Conservation (phyloP, 2,888 invertebrate genomes). For the Watsonalla binaria region DNA sequence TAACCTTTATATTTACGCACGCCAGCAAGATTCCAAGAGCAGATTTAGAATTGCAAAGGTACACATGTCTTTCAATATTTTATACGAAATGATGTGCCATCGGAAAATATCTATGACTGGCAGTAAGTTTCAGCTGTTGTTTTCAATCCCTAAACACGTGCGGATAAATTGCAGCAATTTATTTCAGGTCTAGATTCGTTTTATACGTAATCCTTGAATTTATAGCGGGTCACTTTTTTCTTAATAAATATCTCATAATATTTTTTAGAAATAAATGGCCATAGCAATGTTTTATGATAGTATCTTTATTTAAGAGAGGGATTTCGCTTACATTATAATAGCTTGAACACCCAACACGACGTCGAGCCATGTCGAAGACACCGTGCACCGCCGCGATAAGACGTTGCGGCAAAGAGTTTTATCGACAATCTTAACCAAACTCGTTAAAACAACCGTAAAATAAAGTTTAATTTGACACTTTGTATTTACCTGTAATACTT, state of each 20-base stretch:
- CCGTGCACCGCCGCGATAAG: constrained; percentile 51
- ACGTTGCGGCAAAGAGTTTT: constrained; percentile 51
- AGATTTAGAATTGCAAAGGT: not conserved
- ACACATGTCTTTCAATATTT: not conserved
- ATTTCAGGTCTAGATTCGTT: not conserved
- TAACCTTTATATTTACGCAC: not conserved
- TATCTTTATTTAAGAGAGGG: no score
- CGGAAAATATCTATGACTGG: not conserved
- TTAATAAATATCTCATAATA: no score
- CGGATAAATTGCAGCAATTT: not conserved
- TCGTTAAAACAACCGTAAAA: constrained; percentile 61
- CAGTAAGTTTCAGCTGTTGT: not conserved
- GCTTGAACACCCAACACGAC: constrained; percentile 8
- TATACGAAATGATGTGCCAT: not conserved
- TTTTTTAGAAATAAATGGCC: no score
- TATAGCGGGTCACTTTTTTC: not conserved
- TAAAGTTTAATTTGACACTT: constrained; percentile 53
- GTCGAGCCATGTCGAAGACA: constrained; percentile 25
- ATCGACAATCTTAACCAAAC: constrained; percentile 54
- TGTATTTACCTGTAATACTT: constrained; percentile 39
- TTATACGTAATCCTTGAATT: not conserved
- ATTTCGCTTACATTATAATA: not conserved
- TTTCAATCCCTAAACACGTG: not conserved
- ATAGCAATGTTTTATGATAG: no score
- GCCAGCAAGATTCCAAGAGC: not conserved